Percentiles rank a stretch among this genome's conserved stretches.
Conservation (phyloP, 1,140 invertebrate genomes). For the Dufourea novaeangliae region DNA sequence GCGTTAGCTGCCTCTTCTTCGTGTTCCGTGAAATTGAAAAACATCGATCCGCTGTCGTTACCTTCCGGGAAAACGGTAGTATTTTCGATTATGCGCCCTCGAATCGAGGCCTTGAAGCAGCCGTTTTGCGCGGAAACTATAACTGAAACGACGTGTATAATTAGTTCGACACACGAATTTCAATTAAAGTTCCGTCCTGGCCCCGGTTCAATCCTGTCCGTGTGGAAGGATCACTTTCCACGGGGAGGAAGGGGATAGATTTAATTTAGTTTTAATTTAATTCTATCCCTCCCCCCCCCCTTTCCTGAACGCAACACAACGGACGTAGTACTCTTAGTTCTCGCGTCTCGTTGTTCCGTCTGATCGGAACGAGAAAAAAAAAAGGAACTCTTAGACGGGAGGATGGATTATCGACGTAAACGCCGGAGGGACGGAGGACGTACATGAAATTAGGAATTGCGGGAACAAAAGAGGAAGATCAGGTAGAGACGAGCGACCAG, state of each 20-base stretch:
- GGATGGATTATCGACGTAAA: slow-evolving; percentile 13
- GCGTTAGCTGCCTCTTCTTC: background rate
- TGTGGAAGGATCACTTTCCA: slow-evolving; percentile 22
- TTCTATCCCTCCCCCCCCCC: no score
- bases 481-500: background rate
- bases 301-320: background rate
- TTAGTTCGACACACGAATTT: slow-evolving; percentile 50
- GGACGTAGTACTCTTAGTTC: background rate
- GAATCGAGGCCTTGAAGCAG: background rate
- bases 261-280: slow-evolving; percentile 58
- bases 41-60: slow-evolving; percentile 16
- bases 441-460: slow-evolving; percentile 59
- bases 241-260: slow-evolving; percentile 28
- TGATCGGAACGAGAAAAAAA: background rate
- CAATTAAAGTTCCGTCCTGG: slow-evolving; percentile 55
- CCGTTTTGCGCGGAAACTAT: slow-evolving; percentile 7
- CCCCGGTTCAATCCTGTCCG: background rate
- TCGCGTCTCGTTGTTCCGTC: slow-evolving; percentile 11
- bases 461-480: slow-evolving; percentile 1
- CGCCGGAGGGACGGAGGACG: background rate
- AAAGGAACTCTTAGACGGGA: background rate
- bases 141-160: slow-evolving; percentile 31
- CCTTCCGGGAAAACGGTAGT: background rate
- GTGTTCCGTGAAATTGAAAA: slow-evolving; percentile 16
- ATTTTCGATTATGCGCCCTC: slow-evolving; percentile 6